phyloP scores from a whole-genome alignment of 1,140 invertebrate genomes.

The Proctacanthus coquilletti region DNA sequence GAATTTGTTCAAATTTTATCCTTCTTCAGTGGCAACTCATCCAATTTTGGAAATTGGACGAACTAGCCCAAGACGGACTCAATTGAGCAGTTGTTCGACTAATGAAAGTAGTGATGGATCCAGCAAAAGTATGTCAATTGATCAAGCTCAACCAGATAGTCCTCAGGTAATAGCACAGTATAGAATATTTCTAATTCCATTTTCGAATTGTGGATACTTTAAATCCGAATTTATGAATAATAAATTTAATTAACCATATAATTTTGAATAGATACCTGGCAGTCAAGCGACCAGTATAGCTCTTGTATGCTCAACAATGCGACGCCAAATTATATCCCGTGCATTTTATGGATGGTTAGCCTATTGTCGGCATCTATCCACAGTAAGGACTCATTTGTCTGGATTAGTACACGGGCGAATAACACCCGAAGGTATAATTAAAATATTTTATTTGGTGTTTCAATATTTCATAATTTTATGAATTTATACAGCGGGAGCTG shows the following conservation, averaged over 20 bases:
- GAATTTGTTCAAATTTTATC: too few relatives aligned
- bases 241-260: too few relatives aligned
- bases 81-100: slow-evolving; percentile 28
- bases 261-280: slow-evolving; percentile 11
- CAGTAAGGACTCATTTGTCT: slow-evolving; percentile 78
- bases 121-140: slow-evolving; percentile 28
- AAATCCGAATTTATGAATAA: too few relatives aligned
- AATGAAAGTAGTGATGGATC: slow-evolving; percentile 29
- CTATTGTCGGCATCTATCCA: slow-evolving; percentile 81
- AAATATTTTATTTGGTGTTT: neutral
- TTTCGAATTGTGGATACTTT: too few relatives aligned
- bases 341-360: slow-evolving; percentile 95
- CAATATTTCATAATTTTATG: neutral
- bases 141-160: slow-evolving; percentile 23
- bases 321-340: slow-evolving; percentile 80
- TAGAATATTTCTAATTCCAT: too few relatives aligned
- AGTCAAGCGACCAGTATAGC: slow-evolving; percentile 39
- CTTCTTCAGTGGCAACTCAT: slow-evolving; percentile 17
- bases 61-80: slow-evolving; percentile 22
- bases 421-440: slow-evolving; percentile 36
- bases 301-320: slow-evolving; percentile 86
- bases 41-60: slow-evolving; percentile 27
- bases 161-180: slow-evolving; percentile 11
- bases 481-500: slow-evolving; percentile 31
- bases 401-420: slow-evolving; percentile 66